Evolutionary conservation across 2,888 invertebrate genomes (phyloP).

Genomic region (Cremastinae sp.): DNA sequence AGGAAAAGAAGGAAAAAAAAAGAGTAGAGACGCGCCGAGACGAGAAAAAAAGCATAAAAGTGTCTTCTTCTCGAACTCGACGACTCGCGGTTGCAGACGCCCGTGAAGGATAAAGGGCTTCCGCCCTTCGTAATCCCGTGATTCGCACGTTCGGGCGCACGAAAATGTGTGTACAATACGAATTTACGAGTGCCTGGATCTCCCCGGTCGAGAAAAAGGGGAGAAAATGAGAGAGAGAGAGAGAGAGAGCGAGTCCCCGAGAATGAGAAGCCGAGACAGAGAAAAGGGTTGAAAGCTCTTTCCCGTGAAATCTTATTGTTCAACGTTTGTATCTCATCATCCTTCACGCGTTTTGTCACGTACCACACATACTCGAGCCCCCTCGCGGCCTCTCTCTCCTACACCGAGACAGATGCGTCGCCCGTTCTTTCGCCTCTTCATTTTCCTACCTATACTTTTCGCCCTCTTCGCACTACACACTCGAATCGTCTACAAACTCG

Average conservation of each 20-base stretch:
- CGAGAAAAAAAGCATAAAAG: slow-evolving; percentile 50
- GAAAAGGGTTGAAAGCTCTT: slow-evolving; percentile 43
- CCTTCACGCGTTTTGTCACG: slow-evolving; percentile 47
- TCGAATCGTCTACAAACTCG: too few species aligned
- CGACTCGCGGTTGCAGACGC: slow-evolving; percentile 44
- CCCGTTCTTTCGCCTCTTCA: too few species aligned
- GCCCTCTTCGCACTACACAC: too few species aligned
- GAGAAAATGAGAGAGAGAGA: slow-evolving; percentile 28
- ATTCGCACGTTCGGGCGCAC: slow-evolving; percentile 57
- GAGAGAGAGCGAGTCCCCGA: neutral
- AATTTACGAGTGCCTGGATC: slow-evolving; percentile 52
- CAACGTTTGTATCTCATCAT: slow-evolving; percentile 56
- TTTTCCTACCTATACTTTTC: too few species aligned
- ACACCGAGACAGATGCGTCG: too few species aligned
- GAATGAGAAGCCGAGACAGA: slow-evolving; percentile 9
- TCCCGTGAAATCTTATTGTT: slow-evolving; percentile 60
- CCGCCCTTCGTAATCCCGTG: slow-evolving; percentile 62
- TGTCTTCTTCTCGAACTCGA: slow-evolving; percentile 41
- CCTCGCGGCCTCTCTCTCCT: slow-evolving; percentile 32
- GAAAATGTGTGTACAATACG: slow-evolving; percentile 15
- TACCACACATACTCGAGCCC: slow-evolving; percentile 28
- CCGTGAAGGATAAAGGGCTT: slow-evolving; percentile 61
- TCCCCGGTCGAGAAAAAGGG: slow-evolving; percentile 44
- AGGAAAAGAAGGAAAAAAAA: slow-evolving; percentile 40
- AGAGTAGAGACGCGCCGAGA: slow-evolving; percentile 45